phyloP scores from a whole-genome alignment of 92 coral and sea anemone genomes.

The Parazoanthus darwini region DNA sequence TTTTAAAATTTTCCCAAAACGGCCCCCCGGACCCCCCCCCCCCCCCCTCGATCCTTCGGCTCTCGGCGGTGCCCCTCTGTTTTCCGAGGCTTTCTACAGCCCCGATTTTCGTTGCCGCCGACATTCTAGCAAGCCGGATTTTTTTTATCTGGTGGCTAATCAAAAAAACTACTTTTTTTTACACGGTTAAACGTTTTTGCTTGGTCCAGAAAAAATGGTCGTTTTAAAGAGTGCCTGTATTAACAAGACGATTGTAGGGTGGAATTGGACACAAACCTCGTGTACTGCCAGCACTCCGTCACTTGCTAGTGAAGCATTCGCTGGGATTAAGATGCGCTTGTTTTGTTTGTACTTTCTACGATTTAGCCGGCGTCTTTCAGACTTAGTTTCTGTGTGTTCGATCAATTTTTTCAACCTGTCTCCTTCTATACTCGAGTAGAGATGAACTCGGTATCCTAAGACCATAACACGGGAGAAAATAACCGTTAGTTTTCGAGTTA shows the following conservation, averaged over 20 bases:
- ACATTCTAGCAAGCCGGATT: background rate
- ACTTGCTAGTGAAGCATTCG: too few species aligned
- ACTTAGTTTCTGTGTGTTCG: background rate
- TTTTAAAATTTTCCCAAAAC: too few species aligned
- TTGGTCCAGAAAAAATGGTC: too few species aligned
- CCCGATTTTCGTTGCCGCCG: background rate
- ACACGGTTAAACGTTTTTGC: background rate
- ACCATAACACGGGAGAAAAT: background rate
- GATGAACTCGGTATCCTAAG: slow-evolving; percentile 1
- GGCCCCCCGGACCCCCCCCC: too few species aligned
- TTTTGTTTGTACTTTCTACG: background rate
- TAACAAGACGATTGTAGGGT: background rate
- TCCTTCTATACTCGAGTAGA: slow-evolving; percentile 3
- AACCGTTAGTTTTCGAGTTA: background rate
- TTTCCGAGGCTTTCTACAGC: too few species aligned
- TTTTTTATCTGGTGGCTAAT: background rate
- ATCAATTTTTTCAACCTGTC: background rate
- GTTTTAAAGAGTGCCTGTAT: background rate
- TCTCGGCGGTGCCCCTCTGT: too few species aligned
- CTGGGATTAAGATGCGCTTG: background rate
- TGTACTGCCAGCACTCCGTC: background rate
- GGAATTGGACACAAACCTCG: background rate
- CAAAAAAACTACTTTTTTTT: too few species aligned
- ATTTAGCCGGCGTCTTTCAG: background rate
- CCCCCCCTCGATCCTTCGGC: too few species aligned